Evolutionary conservation across 2,797 vertebrate genomes (phyloP), one percentile per base, ranked within the genome.

Genomic region (Lateolabrax maculatus): DNA sequence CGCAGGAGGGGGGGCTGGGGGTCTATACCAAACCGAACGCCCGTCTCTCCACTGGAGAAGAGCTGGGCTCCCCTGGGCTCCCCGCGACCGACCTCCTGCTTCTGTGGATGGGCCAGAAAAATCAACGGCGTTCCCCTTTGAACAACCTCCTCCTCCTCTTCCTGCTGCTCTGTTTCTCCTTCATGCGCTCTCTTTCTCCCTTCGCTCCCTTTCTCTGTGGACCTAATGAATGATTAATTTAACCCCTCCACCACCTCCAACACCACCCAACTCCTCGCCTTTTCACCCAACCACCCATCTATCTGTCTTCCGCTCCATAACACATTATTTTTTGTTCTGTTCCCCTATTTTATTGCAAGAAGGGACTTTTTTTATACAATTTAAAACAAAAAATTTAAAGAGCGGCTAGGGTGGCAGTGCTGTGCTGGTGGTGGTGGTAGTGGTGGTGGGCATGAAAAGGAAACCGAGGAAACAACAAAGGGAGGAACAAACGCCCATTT

Each of bases 181-280:
- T 57, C 86, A 25, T 44, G 21, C 66, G 77, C 56, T 84, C 90
- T 82, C 84, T 67, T 48, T 61, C 78, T 81, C 77, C 78, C 84
- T 78, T 68, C 48, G 62, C 88, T 90, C 86, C 85, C 91, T 92
- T 93, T 91, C 93, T 94, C 92, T 83, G 71, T 86, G 92, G 93
- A 95, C 90, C 93, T 95, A 91, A 96, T 96, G 94, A 96, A 96
- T 96, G 86, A 96, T 95, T 94, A 89, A 96, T 96, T 91, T 90
- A 92, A 88, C 90, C 88, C 84, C 87, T 87, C 89, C 89, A 84
- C 84, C 89, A 84, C 87, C 87, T 86, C 88, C 76, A 80, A 46
- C 71, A 84, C 76, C 85, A 81, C 89, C 87, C 92, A 87, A 82
- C 81, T 86, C 86, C 70, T 82, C 55, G 80, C 65, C 77, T 87